Evolutionary conservation across 1,140 invertebrate genomes (phyloP), one percentile per base, ranked within the genome.

Genomic region (Meloidogyne exigua): DNA sequence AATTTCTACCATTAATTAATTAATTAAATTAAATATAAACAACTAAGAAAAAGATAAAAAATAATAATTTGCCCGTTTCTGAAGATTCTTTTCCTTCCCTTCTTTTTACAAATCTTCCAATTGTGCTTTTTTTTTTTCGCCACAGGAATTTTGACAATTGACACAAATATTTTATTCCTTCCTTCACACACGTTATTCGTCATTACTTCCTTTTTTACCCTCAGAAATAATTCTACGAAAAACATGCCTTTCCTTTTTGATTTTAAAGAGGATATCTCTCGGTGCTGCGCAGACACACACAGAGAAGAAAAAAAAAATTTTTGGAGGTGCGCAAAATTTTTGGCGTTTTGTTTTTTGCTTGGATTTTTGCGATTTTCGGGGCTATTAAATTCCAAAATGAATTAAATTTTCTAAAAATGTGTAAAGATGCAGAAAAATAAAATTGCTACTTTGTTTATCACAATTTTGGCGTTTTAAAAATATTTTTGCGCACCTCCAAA

Each of bases 111-210:
- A 32, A 32, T 9, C 9, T 10, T 57, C 13, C 49, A 57, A n/a
- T 57, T 57, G 49, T n/a, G 18, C 18, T 57, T 39, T 9, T 32
- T 3, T 32, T 32, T 39, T 21, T n/a, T 57, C 49, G 49, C 49
- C 49, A 57, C 49, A 57, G 49, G 49, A 57, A 57, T 57, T 57
- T 32, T n/a, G 18, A 57, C 49, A 57, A 57, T 57, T 57, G 49
- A 57, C 49, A 57, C 49, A 57, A 39, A 39, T 57, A n/a, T 57
- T n/a, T n/a, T 57, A 4, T 49, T 18, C 18, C 18, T n/a, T 57
- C 18, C 49, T 57, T 57, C n/a, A 5, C n/a, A 57, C 49, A 57
- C 49, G 49, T 57, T 57, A n/a, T 18, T 57, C 28, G 7, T 49
- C 49, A 57, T n/a, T n/a, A n/a, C 49, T n/a, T 57, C 0, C 18